Base-by-base conservation (phyloP, 1,140 invertebrate genomes). In the Solenopsis invicta region DNA sequence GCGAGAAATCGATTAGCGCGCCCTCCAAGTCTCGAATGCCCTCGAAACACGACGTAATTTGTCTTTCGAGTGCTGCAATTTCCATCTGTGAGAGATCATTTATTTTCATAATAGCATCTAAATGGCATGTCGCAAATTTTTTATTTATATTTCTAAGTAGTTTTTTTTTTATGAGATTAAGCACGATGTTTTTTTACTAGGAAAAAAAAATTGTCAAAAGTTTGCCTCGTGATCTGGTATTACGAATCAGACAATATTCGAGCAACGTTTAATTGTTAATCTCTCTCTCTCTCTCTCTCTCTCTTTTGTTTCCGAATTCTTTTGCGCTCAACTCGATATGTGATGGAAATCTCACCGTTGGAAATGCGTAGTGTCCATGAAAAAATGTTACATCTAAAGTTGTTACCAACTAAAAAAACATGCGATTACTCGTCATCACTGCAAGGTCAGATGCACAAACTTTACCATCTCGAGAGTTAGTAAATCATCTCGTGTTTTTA, bases 381-480 rank as follows among this genome's bases (percentile, higher is more conserved):
- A 59, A 29, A 59, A 82, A 89, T 66, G 76, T 90, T 90, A 85
- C 89, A 90, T 90, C 80, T 89, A 92, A 56, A 69, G 82, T 85
- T 76, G 85, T 82, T 89, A 92, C 88, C 67, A 91, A 87, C 90
- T 91, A 90, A 88, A 93, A 92, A 75, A 88, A 90, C 93, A 94
- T 94, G 94, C 94, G 90, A 87, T 94, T 93, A 94, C 94, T 93
- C 93, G 86, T 91, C 84, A 82, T 91, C 76, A 78, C 87, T 67
- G 78, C 89, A 90, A 69, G 24, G 61, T 59, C 71, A 76, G 84
- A 76, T 41, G 77, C 84, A 85, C 89, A 80, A 81, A 81, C 21
- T 24, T 78, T 2, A 76, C 64, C 37, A 45, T 48, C 9, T 54
- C 8, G 18, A 12, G 8, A 12, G 8, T 29, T 41, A 34, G 0